A percentile compares a stretch with the other conserved stretches of the same genome.
Evolutionary conservation across 2,888 invertebrate genomes (phyloP).

Genomic region (Acanthosoma haemorrhoidale): DNA sequence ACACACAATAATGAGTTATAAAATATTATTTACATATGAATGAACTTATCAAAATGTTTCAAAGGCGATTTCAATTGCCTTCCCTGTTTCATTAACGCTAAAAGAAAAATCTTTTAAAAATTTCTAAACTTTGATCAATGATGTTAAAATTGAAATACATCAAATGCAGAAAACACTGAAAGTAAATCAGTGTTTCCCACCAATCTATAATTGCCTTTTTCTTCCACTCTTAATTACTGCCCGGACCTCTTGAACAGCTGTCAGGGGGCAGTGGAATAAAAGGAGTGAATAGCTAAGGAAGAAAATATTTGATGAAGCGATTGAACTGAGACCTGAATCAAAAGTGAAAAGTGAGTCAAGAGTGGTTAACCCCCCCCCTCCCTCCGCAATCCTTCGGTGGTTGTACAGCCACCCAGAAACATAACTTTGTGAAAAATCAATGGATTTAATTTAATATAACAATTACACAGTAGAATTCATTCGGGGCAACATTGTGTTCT

Average conservation of each 20-base stretch:
- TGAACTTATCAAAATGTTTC: too few species aligned
- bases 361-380: not conserved
- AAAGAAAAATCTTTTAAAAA: too few species aligned
- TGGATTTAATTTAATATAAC: conserved; percentile 40
- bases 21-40: too few species aligned
- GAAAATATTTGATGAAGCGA: conserved; percentile 15
- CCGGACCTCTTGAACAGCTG: not conserved
- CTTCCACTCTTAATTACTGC: not conserved
- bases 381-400: not conserved
- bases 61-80: too few species aligned
- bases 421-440: conserved; percentile 36
- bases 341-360: not conserved
- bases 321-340: conserved; percentile 11
- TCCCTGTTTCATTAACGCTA: too few species aligned
- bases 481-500: conserved; percentile 37
- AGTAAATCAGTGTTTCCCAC: not conserved
- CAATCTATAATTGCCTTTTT: conserved; percentile 4
- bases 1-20: too few species aligned
- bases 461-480: conserved; percentile 39
- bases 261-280: not conserved
- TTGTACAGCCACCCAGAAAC: not conserved
- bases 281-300: not conserved
- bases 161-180: not conserved
- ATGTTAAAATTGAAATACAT: not conserved
- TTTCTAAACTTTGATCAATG: not conserved